Evolutionary conservation across 2,113 vertebrate genomes (phyloP).

Genomic region (Cairina moschata): DNA sequence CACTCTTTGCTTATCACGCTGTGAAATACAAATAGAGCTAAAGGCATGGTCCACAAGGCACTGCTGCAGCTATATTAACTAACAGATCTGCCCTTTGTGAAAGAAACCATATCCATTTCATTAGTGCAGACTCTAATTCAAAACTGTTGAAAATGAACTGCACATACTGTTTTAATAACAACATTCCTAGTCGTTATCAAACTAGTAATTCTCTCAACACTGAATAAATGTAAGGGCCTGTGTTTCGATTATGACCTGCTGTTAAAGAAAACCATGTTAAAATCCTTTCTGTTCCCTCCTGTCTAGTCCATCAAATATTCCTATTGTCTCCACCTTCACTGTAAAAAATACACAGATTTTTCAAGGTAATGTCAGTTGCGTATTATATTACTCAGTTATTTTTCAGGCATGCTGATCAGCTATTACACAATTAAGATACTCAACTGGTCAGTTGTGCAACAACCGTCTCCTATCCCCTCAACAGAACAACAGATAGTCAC

Average conservation of each 20-base stretch:
- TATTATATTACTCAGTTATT: background rate
- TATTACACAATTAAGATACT: background rate
- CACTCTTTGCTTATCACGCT: slow-evolving; percentile 88
- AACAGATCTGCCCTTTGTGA: slow-evolving; percentile 89
- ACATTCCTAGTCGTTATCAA: slow-evolving; percentile 85
- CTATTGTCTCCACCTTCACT: slow-evolving; percentile 20
- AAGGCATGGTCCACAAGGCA: slow-evolving; percentile 83
- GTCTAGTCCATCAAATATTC: slow-evolving; percentile 53
- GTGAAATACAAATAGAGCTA: slow-evolving; percentile 88
- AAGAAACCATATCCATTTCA: slow-evolving; percentile 88
- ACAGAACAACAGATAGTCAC: background rate
- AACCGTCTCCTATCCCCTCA: background rate
- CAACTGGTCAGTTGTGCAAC: background rate
- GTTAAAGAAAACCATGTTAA: slow-evolving; percentile 78
- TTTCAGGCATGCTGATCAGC: slow-evolving; percentile 21
- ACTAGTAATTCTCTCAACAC: slow-evolving; percentile 84
- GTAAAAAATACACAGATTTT: slow-evolving; percentile 5
- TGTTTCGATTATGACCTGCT: slow-evolving; percentile 81
- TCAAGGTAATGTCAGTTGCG: background rate
- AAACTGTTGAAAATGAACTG: slow-evolving; percentile 89
- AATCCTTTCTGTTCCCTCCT: slow-evolving; percentile 63
- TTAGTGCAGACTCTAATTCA: slow-evolving; percentile 87
- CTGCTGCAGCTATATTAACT: slow-evolving; percentile 85
- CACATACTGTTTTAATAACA: slow-evolving; percentile 89
- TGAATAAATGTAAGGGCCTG: slow-evolving; percentile 77